Base-by-base conservation (phyloP, 2,797 vertebrate genomes). In the Micrastur ruficollis region DNA sequence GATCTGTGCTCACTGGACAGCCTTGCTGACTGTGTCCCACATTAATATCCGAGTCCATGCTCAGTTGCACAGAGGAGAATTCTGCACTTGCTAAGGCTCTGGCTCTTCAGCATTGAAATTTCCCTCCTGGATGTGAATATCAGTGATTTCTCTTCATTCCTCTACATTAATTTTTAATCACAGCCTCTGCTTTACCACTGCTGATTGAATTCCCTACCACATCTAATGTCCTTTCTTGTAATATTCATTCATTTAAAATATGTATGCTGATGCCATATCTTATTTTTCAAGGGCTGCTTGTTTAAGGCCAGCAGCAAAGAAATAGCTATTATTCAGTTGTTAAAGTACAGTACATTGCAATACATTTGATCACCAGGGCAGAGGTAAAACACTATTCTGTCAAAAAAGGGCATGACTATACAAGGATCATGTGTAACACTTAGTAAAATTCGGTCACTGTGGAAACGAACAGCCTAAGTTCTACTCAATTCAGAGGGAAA, bases 111-210 rank as follows among this genome's bases (percentile, higher is more conserved):
- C 85, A 89, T 58, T 94, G 91, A 93, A 95, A 95, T 88, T 95
- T 96, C 59, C 83, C 93, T 95, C 82, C 70, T 91, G 82, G 90
- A 97, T 95, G 87, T 61, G 68, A 97, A 91, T 85, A 94, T 91
- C 89, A 94, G 96, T 71, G 78, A 94, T 95, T 97, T 98, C 90
- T 98, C 81, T 96, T 97, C 89, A 96, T 95, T 98, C 85, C 44
- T 94, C 68, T 80, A 90, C 78, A 97, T 98, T 96, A 98, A 98
- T 97, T 98, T 98, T 98, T 98, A 98, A 98, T 98, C 95, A 97
- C 78, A 96, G 70, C 53, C 94, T 95, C 94, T 95, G 89, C 93
- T 96, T 90, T 94, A 70, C 90, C 26, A 18, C 89, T 92, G 86
- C 78, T 98, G 97, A 98, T 97, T 98, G 94, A 98, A 98, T 93